Base-by-base conservation (phyloP, 2,113 vertebrate genomes). In the Dendrocopos noguchii region DNA sequence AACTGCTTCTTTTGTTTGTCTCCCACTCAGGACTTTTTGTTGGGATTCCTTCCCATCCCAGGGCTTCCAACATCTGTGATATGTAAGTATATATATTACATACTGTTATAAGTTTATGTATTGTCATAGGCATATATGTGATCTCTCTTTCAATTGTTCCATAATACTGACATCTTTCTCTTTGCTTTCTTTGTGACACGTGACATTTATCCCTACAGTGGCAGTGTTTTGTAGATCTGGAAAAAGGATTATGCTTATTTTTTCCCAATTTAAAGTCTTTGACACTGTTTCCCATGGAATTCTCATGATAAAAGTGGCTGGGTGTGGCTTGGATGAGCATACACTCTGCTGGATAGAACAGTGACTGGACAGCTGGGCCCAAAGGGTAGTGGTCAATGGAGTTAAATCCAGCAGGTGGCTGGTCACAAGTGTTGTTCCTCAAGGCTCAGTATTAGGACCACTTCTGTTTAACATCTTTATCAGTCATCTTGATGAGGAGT, bases 1-100 rank as follows among this genome's bases (percentile, higher is more conserved):
- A 85, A 7, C 47, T 81, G 84, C 66, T 86, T 79, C 90, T 86
- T 94, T 95, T 94, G 75, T 92, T 57, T 63, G 27, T 90, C 68
- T 93, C 93, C 90, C 70, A 91, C 82, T 12, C n/a, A 70, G 33
- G 24, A 66, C 9, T 78, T 81, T 70, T 65, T 57, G 52, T 70
- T 85, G 88, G 78, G 50, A 72, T 96, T 94, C 79, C 73, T 91
- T 25, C 46, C 46, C 22, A 72, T 67, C 33, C 39, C 33, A 70
- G 42, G 31, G n/a, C 53, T 95, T 81, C 65, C 79, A 80, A 33
- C 17, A 57, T 84, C 52, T 86, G 36, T 81, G 72, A 60, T 27
- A 59, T 20, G 20, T 60, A 39, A 46, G 11, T 42, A 3, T 55
- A 34, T 64, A 20, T 27, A 9, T 34, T 21, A 17, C 44, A 52